Evolutionary conservation across 1,140 invertebrate genomes (phyloP).

Genomic region (Brachionus angularis): DNA sequence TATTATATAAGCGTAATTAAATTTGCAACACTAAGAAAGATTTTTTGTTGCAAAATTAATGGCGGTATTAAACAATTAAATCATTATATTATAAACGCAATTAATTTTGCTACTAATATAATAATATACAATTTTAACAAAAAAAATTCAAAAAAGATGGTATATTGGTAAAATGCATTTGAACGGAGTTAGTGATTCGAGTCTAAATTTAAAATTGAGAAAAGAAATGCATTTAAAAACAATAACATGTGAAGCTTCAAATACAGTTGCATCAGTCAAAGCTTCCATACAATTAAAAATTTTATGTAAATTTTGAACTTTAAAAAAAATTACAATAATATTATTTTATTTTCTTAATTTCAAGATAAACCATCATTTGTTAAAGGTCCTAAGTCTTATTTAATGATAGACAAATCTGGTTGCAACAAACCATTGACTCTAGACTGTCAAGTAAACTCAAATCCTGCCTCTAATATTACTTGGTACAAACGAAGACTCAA

Average conservation of each 20-base stretch:
- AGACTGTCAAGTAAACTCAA: slow-evolving; percentile 28
- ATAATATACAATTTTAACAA: neutral
- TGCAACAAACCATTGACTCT: slow-evolving; percentile 36
- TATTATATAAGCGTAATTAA: no score
- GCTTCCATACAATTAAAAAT: slow-evolving; percentile 37
- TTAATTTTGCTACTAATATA: no score
- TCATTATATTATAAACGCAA: no score
- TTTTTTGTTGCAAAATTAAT: no score
- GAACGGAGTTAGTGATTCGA: slow-evolving; percentile 35
- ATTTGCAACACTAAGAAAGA: no score
- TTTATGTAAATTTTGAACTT: slow-evolving; percentile 13
- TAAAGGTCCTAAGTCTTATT: slow-evolving; percentile 2
- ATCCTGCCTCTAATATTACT: slow-evolving; percentile 33
- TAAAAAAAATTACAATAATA: no score
- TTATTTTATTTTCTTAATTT: neutral
- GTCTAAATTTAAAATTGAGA: slow-evolving; percentile 34
- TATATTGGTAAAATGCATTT: slow-evolving; percentile 38
- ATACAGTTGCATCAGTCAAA: slow-evolving; percentile 36
- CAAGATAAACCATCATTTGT: slow-evolving; percentile 22
- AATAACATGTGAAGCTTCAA: slow-evolving; percentile 39
- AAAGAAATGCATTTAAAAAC: slow-evolving; percentile 38
- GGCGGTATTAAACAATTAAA: no score
- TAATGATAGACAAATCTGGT: neutral
- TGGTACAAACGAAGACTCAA: slow-evolving; percentile 19
- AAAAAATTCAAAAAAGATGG: slow-evolving; percentile 4